Percentiles rank a stretch among this genome's conserved stretches.
These are phyloP conservation scores for Cololabis saira DNA, from an alignment of 2,113 vertebrate species.

Conservation along the genomic window DNA sequence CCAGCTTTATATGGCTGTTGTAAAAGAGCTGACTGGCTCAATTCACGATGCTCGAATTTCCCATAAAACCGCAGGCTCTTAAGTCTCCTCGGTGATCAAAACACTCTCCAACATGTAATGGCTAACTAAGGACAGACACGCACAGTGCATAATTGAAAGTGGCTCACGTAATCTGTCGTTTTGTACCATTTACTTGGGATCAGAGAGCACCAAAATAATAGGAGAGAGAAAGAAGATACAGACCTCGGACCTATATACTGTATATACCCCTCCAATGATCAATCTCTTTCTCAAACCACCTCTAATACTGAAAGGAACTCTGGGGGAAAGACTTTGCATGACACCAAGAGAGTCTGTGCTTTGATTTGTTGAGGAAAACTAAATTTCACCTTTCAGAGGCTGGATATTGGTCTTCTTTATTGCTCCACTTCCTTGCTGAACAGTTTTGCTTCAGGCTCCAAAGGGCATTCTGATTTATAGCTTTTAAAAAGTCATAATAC, in stretches of 20 bases:
- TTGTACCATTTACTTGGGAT: slow-evolving; percentile 16
- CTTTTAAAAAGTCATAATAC: not conserved
- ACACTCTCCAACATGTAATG: slow-evolving; percentile 1
- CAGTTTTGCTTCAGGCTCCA: slow-evolving; percentile 9
- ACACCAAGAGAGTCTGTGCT: not conserved
- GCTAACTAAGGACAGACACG: not conserved
- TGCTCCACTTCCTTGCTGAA: not conserved
- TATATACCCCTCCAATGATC: not conserved
- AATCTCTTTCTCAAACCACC: not conserved
- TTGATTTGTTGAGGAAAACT: not conserved
- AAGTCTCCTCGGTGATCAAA: slow-evolving; percentile 24
- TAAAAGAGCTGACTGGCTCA: slow-evolving; percentile 46
- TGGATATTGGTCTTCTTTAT: slow-evolving; percentile 12
- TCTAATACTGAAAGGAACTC: not conserved
- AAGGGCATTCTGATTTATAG: slow-evolving; percentile 26
- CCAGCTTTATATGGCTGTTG: slow-evolving; percentile 22
- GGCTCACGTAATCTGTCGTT: not conserved
- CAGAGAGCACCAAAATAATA: not conserved
- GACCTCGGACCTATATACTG: not conserved
- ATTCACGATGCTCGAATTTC: slow-evolving; percentile 22
- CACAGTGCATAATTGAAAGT: slow-evolving; percentile 3
- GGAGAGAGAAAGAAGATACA: not conserved
- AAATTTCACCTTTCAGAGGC: slow-evolving; percentile 12
- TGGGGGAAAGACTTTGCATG: not conserved
- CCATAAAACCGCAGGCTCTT: slow-evolving; percentile 43